Evolutionary conservation across 2,797 vertebrate genomes (phyloP).

Genomic region (Bryconaethiops microstoma): DNA sequence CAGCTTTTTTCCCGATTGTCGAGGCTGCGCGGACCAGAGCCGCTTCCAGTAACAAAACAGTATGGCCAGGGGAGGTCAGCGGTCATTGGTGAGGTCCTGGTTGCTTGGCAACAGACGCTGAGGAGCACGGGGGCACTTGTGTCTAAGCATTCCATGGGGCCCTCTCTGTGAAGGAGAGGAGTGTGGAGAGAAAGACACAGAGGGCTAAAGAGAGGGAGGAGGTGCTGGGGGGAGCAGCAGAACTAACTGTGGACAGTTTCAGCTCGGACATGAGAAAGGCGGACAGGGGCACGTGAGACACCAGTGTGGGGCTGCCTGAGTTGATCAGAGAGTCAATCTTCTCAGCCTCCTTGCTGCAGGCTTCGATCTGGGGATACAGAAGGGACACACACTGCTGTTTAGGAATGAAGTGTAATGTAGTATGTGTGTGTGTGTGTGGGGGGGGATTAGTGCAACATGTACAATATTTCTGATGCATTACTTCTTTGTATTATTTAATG

Average conservation of each 20-base stretch:
- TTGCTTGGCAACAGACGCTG: conserved; percentile 36
- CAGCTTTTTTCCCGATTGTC: conserved; percentile 66
- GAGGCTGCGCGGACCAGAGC: conserved; percentile 28
- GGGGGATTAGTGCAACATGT: too few species aligned
- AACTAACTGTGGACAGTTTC: conserved; percentile 81
- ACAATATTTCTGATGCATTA: too few species aligned
- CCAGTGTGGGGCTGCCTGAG: conserved; percentile 90
- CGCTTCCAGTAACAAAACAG: conserved; percentile 25
- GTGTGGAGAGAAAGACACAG: conserved; percentile 63
- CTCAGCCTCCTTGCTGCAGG: conserved; percentile 97
- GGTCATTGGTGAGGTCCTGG: conserved; percentile 39
- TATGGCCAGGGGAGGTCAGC: conserved; percentile 28
- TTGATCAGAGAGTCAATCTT: conserved; percentile 98
- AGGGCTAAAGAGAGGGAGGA: conserved; percentile 57
- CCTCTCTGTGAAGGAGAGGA: conserved; percentile 54
- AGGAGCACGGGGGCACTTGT: conserved; percentile 7
- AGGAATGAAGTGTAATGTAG: not conserved
- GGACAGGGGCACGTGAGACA: conserved; percentile 91
- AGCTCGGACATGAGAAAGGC: conserved; percentile 89
- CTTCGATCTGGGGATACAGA: conserved; percentile 84
- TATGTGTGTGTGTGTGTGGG: too few species aligned
- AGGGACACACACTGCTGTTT: not conserved
- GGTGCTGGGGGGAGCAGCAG: conserved; percentile 63
- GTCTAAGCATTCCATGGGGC: conserved; percentile 12
- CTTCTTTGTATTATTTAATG: too few species aligned